Evolutionary conservation across 1,140 invertebrate species (phyloP), one percentile per base, ranked within the genome.

Genomic region (Rhagoletis zephyria): DNA sequence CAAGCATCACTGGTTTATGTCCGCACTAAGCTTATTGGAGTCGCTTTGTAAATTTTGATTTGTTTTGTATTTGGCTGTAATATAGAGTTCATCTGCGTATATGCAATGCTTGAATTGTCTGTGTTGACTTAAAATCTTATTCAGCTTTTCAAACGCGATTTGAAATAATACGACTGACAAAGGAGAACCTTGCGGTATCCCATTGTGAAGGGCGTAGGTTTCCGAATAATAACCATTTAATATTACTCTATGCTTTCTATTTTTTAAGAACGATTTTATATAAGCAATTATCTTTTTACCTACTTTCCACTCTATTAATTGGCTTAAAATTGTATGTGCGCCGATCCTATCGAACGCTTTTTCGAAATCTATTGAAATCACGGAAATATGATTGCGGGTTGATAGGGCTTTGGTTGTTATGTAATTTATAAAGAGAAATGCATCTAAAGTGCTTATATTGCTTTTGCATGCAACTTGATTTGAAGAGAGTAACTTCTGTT

Each of bases 401-500:
- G 59, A 60, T 60, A 60, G 12, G 12, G 59, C 63, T 0, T 64
- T 64, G 16, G 10, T 64, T 64, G 63, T n/a, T 64, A 64, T n/a
- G n/a, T 64, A 64, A n/a, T 64, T n/a, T n/a, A 64, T 16, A 64
- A 64, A 64, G 6, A 64, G 3, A n/a, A 64, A n/a, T 16, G 63
- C 16, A 16, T 64, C 63, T n/a, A 5, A 16, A 5, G 63, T 64
- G 16, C 16, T 64, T 64, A 16, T 64, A n/a, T n/a, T n/a, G 16
- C n/a, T 64, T 64, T 64, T 64, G 16, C n/a, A 64, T 64, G 63
- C 63, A 16, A 64, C 10, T 64, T 64, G 63, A n/a, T 64, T 64
- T 64, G 5, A n/a, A 16, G 63, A 64, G 12, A 64, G n/a, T 64
- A 64, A n/a, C n/a, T 64, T 64, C 12, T n/a, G 2, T 64, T 60